These are phyloP conservation scores for Ellobium chinense DNA, from an alignment of 2,888 invertebrate species.

Conservation along the genomic window DNA sequence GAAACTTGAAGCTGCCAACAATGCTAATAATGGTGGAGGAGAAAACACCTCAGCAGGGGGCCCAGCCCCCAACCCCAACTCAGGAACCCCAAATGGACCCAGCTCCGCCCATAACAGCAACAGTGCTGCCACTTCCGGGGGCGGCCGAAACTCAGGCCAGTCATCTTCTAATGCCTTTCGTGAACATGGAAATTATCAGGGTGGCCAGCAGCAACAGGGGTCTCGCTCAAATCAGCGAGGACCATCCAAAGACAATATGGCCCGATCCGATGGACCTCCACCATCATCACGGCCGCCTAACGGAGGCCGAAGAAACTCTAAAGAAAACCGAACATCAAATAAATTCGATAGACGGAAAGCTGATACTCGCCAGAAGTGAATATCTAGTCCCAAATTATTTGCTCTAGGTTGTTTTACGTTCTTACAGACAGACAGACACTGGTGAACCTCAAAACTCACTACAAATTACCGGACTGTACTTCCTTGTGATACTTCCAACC, in stretches of 20 bases:
- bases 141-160: not conserved
- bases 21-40: not conserved
- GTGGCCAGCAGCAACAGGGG: slow-evolving; percentile 22
- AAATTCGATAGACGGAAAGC: slow-evolving; percentile 41
- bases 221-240: slow-evolving; percentile 26
- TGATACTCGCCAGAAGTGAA: slow-evolving; percentile 30
- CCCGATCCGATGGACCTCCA: slow-evolving; percentile 18
- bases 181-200: slow-evolving; percentile 26
- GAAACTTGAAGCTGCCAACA: slow-evolving; percentile 27
- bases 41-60: not conserved
- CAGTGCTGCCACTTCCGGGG: not conserved
- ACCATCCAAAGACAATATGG: slow-evolving; percentile 16
- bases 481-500: too few relatives aligned
- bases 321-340: slow-evolving; percentile 29
- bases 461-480: too few relatives aligned
- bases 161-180: slow-evolving; percentile 4
- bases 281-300: slow-evolving; percentile 27
- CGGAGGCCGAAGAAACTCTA: slow-evolving; percentile 25
- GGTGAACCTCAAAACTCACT: too few relatives aligned
- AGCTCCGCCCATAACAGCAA: not conserved
- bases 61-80: not conserved
- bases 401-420: not conserved
- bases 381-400: slow-evolving; percentile 2
- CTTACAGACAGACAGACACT: too few relatives aligned
- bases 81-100: slow-evolving; percentile 36